Base-by-base conservation (phyloP, 2,113 vertebrate species). In the Poeciliopsis turrubarensis region DNA sequence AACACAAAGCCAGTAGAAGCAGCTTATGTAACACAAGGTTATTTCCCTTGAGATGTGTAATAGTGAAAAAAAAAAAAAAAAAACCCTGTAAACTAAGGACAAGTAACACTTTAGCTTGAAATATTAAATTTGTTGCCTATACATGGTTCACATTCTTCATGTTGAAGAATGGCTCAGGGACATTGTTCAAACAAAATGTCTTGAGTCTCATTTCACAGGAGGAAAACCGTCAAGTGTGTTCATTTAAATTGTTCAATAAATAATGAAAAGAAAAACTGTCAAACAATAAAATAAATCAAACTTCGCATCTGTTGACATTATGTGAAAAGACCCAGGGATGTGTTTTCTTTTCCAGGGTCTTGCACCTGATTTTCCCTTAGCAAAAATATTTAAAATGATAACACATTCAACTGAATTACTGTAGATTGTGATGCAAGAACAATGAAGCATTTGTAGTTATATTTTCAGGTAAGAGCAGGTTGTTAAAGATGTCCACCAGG, bases 401-500 rank as follows among this genome's bases (percentile, higher is more conserved):
- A 47, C 44, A 47, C 15, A 17, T 47, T 47, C 6, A 47, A 17
- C 9, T n/a, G 10, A 57, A 57, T 57, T 25, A 57, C 19, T 25
- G 9, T 57, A 17, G 51, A 57, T 10, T 57, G 51, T 57, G 7
- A 22, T 9, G 22, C 14, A n/a, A 57, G 25, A 5, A 8, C 0
- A 6, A 7, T 51, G 6, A 25, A 6, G 47, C 19, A n/a, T 57
- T 57, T 57, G 51, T 57, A 7, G 10, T 22, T 3, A 47, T 47
- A 5, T 57, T 25, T 25, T 57, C 22, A 57, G 51, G 15, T 47
- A 3, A 10, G 25, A 57, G 22, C 14, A 22, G 14, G 47, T 62
- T 31, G 5, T 11, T 29, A 54, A 3, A 11, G 8, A 6, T 66
- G 60, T 76, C 88, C 89, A 82, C 82, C 39, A 84, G 89, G 77